Evolutionary conservation across 2,113 vertebrate genomes (phyloP), one percentile per base, ranked within the genome.

Genomic region (Rynchops niger): DNA sequence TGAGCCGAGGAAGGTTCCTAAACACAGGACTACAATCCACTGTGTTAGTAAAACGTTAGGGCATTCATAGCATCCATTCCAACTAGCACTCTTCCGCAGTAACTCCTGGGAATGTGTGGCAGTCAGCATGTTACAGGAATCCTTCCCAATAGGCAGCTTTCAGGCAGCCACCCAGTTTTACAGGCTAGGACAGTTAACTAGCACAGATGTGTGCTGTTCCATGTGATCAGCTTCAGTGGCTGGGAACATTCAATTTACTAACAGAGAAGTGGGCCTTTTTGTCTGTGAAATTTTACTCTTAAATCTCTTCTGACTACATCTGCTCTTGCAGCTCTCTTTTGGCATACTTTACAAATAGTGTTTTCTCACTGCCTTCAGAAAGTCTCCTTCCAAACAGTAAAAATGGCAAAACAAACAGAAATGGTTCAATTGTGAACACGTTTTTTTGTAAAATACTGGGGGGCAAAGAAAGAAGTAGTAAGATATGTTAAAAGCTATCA

Each of bases 121-220:
- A 87, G 88, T 87, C 88, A 90, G 91, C 77, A 84, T 27, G 82
- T 86, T 89, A 77, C 94, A 95, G 85, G 92, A 95, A 87, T 62
- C 82, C 74, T 79, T 63, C 73, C 95, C 91, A 86, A 7, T 30
- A 95, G 77, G 79, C 92, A 90, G 92, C 81, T 89, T 79, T 70
- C 92, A 89, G 92, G 92, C 91, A 89, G 85, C 36, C 95, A 83
- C 86, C 77, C 77, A 76, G 82, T 83, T 90, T 45, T 67, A 52
- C 36, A 77, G 67, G 52, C 72, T 76, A 78, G 82, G 74, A 55
- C 88, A 87, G 81, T 49, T 92, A 87, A 17, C 45, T 62, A 87
- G 81, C 92, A 85, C 50, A 87, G 88, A 67, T 73, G 78, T 43
- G 89, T 47, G 78, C 72, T 65, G 80, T 59, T 91, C 76, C 89